Conservation (phyloP, 2,797 vertebrate species). For the Sebastes matsubarae region DNA sequence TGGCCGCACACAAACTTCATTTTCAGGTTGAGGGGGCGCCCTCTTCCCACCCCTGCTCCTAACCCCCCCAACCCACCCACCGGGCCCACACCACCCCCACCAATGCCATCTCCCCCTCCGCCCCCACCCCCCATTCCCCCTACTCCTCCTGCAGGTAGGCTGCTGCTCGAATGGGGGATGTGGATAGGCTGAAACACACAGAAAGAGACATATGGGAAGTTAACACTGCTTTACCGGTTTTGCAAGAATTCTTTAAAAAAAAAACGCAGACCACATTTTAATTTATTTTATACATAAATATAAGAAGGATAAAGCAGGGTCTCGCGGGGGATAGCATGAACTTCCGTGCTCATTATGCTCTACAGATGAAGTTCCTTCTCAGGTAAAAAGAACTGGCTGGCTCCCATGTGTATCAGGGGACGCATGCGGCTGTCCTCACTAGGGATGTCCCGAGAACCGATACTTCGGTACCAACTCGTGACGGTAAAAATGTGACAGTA, state of each 20-base stretch:
- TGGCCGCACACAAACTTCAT: conserved; percentile 99
- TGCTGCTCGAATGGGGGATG: conserved; percentile 75
- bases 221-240: background rate
- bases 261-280: background rate
- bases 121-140: conserved; percentile 61
- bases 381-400: too few species aligned
- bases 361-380: background rate
- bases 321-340: background rate
- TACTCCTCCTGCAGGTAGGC: conserved; percentile 63
- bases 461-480: too few species aligned
- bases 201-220: background rate
- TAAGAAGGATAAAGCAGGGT: background rate
- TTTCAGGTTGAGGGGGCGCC: conserved; percentile 91
- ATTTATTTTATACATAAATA: background rate
- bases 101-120: conserved; percentile 52
- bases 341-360: background rate
- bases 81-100: conserved; percentile 69
- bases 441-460: too few species aligned
- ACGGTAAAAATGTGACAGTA: too few species aligned
- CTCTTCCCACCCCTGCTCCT: conserved; percentile 73
- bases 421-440: background rate
- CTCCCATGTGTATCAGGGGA: background rate
- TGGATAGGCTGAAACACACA: conserved; percentile 78
- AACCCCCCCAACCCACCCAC: conserved; percentile 62
- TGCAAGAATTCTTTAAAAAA: background rate